A percentile compares a stretch with the other conserved stretches of the same genome.
These are phyloP conservation scores for Cyclopterus lumpus DNA, from an alignment of 2,797 vertebrate genomes.

Conservation along the genomic window DNA sequence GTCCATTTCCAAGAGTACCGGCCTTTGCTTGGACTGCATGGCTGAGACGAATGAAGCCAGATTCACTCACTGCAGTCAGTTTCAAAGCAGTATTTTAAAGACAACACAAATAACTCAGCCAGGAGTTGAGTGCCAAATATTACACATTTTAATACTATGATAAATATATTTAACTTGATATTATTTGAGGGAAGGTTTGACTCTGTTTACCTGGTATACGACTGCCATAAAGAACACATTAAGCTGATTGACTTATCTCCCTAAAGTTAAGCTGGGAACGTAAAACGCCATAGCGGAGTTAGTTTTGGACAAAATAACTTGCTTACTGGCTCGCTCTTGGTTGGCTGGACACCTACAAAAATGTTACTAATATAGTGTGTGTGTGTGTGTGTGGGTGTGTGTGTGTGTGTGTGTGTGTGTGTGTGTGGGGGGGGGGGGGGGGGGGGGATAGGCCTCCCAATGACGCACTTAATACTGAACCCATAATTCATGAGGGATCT, in stretches of 20 bases:
- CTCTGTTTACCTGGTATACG: neutral
- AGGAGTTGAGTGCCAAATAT: neutral
- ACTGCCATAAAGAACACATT: neutral
- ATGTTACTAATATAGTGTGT: constrained; percentile 65
- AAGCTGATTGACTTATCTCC: neutral
- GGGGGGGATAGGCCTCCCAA: constrained; percentile 51
- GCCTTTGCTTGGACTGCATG: constrained; percentile 55
- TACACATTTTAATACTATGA: neutral
- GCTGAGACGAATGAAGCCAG: constrained; percentile 72
- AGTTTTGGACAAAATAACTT: constrained; percentile 12
- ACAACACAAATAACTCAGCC: constrained; percentile 40
- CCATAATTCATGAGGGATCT: constrained; percentile 68
- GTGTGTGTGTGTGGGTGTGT: constrained; percentile 49
- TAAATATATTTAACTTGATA: neutral
- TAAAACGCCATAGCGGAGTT: neutral
- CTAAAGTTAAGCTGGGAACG: constrained; percentile 3
- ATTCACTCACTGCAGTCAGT: constrained; percentile 59
- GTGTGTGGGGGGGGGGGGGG: too few relatives aligned
- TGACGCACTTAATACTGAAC: constrained; percentile 74
- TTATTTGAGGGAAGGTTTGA: neutral
- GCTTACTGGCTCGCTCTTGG: constrained; percentile 45
- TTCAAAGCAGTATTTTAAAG: constrained; percentile 56
- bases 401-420: too few relatives aligned
- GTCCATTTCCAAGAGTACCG: constrained; percentile 56
- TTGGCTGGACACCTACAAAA: constrained; percentile 65